Evolutionary conservation across 2,797 vertebrate genomes (phyloP).

Genomic region (Melanotaenia boesemani): DNA sequence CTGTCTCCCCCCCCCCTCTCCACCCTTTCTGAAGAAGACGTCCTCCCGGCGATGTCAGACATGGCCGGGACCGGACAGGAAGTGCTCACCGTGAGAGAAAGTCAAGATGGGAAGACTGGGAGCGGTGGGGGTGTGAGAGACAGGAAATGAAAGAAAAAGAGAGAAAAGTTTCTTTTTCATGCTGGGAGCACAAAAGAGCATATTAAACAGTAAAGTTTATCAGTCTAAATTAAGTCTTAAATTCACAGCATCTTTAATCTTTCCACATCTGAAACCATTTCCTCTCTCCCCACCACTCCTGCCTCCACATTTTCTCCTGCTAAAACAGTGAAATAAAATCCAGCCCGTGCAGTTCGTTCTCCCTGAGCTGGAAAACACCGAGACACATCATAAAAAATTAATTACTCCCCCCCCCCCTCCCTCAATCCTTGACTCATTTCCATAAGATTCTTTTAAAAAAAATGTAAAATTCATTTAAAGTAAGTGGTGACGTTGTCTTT

Average conservation of each 20-base stretch:
- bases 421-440: constrained; percentile 98
- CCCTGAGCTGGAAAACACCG: constrained; percentile 87
- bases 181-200: constrained; percentile 96
- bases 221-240: constrained; percentile 95
- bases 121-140: constrained; percentile 78
- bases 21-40: constrained; percentile 43
- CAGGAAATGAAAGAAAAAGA: constrained; percentile 31
- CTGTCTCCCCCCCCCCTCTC: constrained; percentile 29
- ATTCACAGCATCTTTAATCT: constrained; percentile 98
- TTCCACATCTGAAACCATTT: constrained; percentile 89
- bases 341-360: constrained; percentile 91
- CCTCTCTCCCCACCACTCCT: constrained; percentile 45
- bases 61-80: constrained; percentile 72
- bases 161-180: constrained; percentile 77
- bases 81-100: constrained; percentile 84
- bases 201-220: constrained; percentile 98
- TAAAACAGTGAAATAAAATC: constrained; percentile 94
- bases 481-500: constrained; percentile 99
- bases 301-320: constrained; percentile 85
- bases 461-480: constrained; percentile 99
- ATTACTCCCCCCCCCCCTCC: constrained; percentile 90
- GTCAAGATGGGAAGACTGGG: constrained; percentile 84
- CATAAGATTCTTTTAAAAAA: constrained; percentile 86
- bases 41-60: constrained; percentile 41
- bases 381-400: constrained; percentile 99